Evolutionary conservation across 92 coral and sea anemone genomes (phyloP), one percentile per base, ranked within the genome.

Genomic region (Isaurus tuberculatus): DNA sequence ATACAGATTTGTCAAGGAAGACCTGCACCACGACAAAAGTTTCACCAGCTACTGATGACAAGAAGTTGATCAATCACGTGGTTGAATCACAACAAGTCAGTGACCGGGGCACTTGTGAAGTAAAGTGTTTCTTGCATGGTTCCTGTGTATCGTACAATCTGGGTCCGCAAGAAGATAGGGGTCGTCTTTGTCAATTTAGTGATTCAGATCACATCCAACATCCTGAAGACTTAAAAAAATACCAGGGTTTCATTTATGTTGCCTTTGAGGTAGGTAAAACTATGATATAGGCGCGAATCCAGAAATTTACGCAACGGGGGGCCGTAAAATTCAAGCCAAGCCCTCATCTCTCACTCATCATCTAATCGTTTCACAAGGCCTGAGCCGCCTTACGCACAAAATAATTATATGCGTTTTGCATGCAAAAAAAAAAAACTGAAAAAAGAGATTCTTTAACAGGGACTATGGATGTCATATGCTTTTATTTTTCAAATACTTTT

Each of bases 81-180:
- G 19, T 70, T n/a, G 74, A 16, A 13, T 36, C 53, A 20, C 15
- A 30, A n/a, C 30, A 23, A n/a, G 74, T 70, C n/a, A 5, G 27
- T 4, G 29, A 37, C 14, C 25, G 20, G 4, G 74, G 37, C 8
- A 13, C 13, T 8, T 70, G 74, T 40, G 16, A 70, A 26, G 13
- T 70, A 20, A 36, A 40, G 2, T 36, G 74, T 34, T 36, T 70
- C 51, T 17, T 70, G 30, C 74, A 70, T 53, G 22, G 25, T 1
- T 37, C 28, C 1, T 70, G 53, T 37, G 74, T 70, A 15, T 70
- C 74, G 14, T 70, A 70, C 74, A 70, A 70, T 22, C 51, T 70
- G 16, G 74, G 74, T 46, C 53, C 49, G 6, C 51, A 40, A 36
- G 28, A 2, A 42, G 0, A 53, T 29, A 10, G 51, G 28, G 27